Evolutionary conservation across 1,140 invertebrate genomes (phyloP), one percentile per base, ranked within the genome.

Genomic region (Camponotus floridanus): DNA sequence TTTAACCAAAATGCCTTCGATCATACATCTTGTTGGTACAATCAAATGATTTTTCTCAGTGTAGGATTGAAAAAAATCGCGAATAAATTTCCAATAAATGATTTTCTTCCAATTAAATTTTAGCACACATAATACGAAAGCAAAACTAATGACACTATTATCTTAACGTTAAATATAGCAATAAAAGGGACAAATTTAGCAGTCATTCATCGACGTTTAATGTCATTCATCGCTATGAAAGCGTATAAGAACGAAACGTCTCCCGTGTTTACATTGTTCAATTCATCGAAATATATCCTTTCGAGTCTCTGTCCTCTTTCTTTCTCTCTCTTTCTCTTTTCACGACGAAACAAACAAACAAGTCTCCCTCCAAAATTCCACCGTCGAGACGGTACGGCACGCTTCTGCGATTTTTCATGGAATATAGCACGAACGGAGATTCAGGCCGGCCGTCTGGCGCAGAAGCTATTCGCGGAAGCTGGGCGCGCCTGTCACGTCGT

Each of bases 401-500:
- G 31, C 13, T 71, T 57, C 26, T 42, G 42, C 33, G 36, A 81
- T 42, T 73, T 73, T 36, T 26, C 51, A 59, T 36, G 13, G 4
- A 15, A 18, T 18, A 6, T 18, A 6, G n/a, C 21, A 42, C 9
- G 68, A 68, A 39, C 67, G 11, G n/a, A 39, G 33, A 39, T 61
- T n/a, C 68, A 68, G 79, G 51, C 36, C 64, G 33, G 36, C 39
- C 13, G 78, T 71, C 65, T 33, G 67, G 55, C 55, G 26, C 13
- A 26, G 55, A 73, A n/a, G 21, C 39, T 59, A 73, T 61, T 81
- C 79, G 79, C 67, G 79, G 79, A 81, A 81, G 79, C 55, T 73
- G 79, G 15, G 68, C 13, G 51, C 67, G 1, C 71, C 39, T 61
- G 51, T 76, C 71, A 76, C 61, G 39, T 80, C 42, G 51, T 55